Evolutionary conservation across 1,140 invertebrate genomes (phyloP), one percentile per base, ranked within the genome.

Genomic region (Sycophila sp.): DNA sequence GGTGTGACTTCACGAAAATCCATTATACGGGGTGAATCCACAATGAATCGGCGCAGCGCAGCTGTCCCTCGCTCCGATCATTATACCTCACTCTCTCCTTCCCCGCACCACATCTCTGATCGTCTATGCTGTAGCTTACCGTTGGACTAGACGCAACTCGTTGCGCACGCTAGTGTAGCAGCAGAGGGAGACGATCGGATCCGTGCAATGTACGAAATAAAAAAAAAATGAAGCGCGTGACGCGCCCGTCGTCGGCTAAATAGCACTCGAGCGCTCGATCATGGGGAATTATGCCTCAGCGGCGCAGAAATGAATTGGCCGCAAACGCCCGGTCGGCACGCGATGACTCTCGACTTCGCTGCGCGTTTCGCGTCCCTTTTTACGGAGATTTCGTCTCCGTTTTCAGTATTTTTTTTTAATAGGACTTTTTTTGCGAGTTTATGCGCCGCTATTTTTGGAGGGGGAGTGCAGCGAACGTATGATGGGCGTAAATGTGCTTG

Each of bases 1-100:
- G 76, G 77, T 79, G 76, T 80, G 80, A 83, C 77, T 84, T 80
- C 81, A 76, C 72, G 69, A 77, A 82, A 80, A 80, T 78, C 77
- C 75, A 72, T 78, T 75, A 80, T 62, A 69, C 47, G 77, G 80
- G 82, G 83, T 83, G 79, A 77, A 82, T 84, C 81, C 77, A 77
- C 68, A 78, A 81, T 77, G 78, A 78, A 82, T 78, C 77, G 74
- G 59, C 60, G 60, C 53, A 70, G 24, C 26, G 78, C 82, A 85
- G 82, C 82, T 85, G 83, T 75, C 65, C 73, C 73, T 62, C 24
- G 10, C 0, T 47, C 28, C 51, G 28, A 66, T 72, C 78, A 78
- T 81, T 22, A 47, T 80, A 79, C 60, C 71, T 58, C 24, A 13
- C n/a, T 56, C n/a, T n/a, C n/a, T n/a, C n/a, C 42, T 51, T 38